Base-by-base conservation (phyloP, 2,113 vertebrate genomes). In the Pluvialis apricaria region DNA sequence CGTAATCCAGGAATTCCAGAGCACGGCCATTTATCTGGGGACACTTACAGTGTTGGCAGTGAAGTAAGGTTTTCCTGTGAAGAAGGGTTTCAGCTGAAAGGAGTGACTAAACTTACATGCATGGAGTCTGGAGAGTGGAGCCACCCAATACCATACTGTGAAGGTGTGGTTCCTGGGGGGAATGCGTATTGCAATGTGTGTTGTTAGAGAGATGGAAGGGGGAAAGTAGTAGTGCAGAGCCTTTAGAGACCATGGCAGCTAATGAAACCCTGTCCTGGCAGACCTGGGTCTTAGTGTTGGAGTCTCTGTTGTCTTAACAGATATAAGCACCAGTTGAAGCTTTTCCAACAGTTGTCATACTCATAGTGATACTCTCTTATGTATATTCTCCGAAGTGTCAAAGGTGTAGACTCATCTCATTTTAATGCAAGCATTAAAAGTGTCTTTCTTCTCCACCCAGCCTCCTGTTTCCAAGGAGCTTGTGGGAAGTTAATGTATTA, bases 101-200 rank as follows among this genome's bases (percentile, higher is more conserved):
- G 99, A 86, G 94, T 71, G 1, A 44, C 92, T 47, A 98, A 95
- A 80, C 91, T 99, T 22, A 97, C 40, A 1, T 99, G 99, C 96
- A 93, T 98, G 89, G 98, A 99, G 57, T 98, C 98, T 6, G 99
- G 99, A 94, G 93, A 92, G 79, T 99, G 99, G 99, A 98, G 96
- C 62, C 76, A 97, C 68, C 44, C 44, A 16, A 16, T 97, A 29
- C 99, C 99, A 1, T 97, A 98, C 71, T 99, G 99, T 97, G 97
- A 98, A 99, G 99, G 99, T 99, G 96, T 60, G 51, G 31, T 91
- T 76, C 58, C 70, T 45, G 28, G 28, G 22, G 12, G n/a, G 15
- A 36, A 18, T n/a, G 22, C 14, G 12, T 54, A 2, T 28, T 62
- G n/a, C 58, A 55, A 52, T 42, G 10, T 77, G 25, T 31, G 26